Evolutionary conservation across 2,888 invertebrate genomes (phyloP).

Genomic region (Drosophila tanythrix): DNA sequence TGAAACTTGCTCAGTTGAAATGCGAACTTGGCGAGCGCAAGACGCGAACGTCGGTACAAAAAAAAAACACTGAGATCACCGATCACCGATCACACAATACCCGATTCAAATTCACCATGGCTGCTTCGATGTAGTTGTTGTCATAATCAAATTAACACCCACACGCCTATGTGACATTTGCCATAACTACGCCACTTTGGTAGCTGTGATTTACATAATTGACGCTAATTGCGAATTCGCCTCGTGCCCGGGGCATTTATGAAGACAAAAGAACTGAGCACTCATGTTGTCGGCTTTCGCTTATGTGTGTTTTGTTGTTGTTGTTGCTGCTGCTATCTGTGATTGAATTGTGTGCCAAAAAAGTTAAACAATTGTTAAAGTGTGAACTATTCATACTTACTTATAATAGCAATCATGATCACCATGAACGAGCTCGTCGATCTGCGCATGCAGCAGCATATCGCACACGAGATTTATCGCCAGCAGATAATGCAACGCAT

Average conservation of each 20-base stretch:
- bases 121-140: constrained; percentile 27
- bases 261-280: constrained; percentile 38
- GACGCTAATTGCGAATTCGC: constrained; percentile 68
- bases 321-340: constrained; percentile 21
- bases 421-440: constrained; percentile 84
- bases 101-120: constrained; percentile 8
- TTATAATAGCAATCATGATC: constrained; percentile 63
- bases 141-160: constrained; percentile 83
- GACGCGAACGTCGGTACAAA: constrained; percentile 70
- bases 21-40: constrained; percentile 76
- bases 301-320: constrained; percentile 22
- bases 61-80: constrained; percentile 10
- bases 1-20: constrained; percentile 76
- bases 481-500: constrained; percentile 84
- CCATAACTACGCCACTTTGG: constrained; percentile 46
- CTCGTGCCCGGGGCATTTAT: constrained; percentile 54
- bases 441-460: constrained; percentile 83
- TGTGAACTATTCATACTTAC: constrained; percentile 49
- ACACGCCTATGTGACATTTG: constrained; percentile 65
- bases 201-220: constrained; percentile 75
- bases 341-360: constrained; percentile 67
- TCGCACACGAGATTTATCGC: constrained; percentile 83
- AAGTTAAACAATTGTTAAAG: constrained; percentile 47
- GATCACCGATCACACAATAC: constrained; percentile 1
- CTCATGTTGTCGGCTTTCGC: constrained; percentile 37